Base-by-base conservation (phyloP, 2,888 invertebrate species). In the Tetragnatha montana region DNA sequence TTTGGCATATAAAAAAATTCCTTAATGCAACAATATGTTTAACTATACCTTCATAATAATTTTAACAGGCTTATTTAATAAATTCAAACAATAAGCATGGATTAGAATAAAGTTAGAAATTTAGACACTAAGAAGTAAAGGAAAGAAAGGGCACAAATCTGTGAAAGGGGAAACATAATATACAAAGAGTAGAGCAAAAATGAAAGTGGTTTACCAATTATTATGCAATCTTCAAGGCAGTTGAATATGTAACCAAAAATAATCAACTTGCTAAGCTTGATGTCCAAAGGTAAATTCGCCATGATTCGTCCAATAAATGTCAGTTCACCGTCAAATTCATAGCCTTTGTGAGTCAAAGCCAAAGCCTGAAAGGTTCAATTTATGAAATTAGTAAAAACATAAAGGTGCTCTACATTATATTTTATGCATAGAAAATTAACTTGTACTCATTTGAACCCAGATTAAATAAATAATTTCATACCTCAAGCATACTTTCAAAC, bases 181-280 rank as follows among this genome's bases (percentile, higher is more conserved):
- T n/a, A n/a, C 35, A 35, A 35, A 60, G 60, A 60, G 14, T 60
- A 68, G 50, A 50, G 0, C 8, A 82, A 50, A 82, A 80, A n/a
- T 22, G 22, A 83, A 74, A 22, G 79, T 68, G 73, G 85, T 70
- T 87, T 91, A 89, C 92, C 97, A 94, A 99, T 98, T 85, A 98
- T 96, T 84, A 98, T 95, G 21, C 96, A 94, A 91, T 98, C 98
- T 12, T 97, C 96, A 10, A 98, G 93, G 73, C 97, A 95, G 85
- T 97, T 97, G 92, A 96, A 98, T 81, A 97, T 95, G 92, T 97
- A 96, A 0, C 98, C 98, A 4, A 98, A 94, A 89, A 97, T 94
- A 88, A 99, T 96, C 14, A 99, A 94, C 92, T 98, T 98, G 12
- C 97, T 95, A 6, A 97, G 93, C 87, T 95, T 95, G 50, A 98